phyloP scores from a whole-genome alignment of 2,113 vertebrate species.

The Chaetops frenatus region DNA sequence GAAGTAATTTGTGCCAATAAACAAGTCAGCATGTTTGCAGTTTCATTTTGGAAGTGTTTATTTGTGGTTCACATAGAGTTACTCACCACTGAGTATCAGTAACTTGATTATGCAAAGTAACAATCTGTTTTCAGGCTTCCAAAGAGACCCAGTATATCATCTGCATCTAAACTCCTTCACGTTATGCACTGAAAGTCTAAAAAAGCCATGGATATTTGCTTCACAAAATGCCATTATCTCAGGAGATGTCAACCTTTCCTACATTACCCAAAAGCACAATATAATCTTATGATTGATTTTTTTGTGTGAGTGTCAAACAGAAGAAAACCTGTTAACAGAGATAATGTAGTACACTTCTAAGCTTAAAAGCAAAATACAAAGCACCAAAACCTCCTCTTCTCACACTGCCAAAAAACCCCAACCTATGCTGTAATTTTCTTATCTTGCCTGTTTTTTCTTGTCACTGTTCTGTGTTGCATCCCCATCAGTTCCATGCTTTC shows the following conservation, averaged over 20 bases:
- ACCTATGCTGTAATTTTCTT: neutral
- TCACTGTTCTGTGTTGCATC: neutral
- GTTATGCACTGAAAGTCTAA: neutral
- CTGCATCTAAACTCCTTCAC: neutral
- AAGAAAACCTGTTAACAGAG: neutral
- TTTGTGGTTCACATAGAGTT: neutral
- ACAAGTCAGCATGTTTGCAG: neutral
- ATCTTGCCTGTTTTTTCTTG: neutral
- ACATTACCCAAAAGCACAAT: neutral
- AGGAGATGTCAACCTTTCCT: neutral
- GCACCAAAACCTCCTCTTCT: neutral
- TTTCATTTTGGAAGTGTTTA: neutral
- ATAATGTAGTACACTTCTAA: neutral
- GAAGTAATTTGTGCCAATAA: neutral
- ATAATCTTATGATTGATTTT: neutral
- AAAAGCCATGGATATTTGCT: neutral
- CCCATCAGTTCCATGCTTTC: neutral
- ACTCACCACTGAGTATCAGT: neutral
- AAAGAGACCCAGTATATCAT: neutral
- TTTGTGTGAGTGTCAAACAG: neutral
- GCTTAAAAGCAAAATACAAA: neutral
- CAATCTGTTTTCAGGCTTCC: constrained; percentile 26
- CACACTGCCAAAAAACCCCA: fast-evolving
- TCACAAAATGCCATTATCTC: neutral
- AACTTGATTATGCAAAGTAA: constrained; percentile 32